Evolutionary conservation across 2,113 vertebrate genomes (phyloP), one percentile per base, ranked within the genome.

Genomic region (Otus sunia): DNA sequence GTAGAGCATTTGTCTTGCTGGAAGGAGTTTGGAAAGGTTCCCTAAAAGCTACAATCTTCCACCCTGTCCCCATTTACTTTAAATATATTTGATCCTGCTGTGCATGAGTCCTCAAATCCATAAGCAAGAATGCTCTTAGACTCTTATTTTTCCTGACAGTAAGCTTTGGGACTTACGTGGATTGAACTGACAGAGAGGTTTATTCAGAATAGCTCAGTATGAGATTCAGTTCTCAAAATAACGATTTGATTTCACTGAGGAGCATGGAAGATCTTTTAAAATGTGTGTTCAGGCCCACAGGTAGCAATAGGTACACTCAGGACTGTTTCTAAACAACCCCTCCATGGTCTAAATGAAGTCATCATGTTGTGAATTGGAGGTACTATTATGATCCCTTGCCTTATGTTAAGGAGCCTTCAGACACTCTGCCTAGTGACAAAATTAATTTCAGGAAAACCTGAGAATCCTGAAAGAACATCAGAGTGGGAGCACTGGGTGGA

Each of bases 221-320:
- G 58, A 87, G 71, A 64, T 66, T 90, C 55, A 34, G 32, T 72
- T 88, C 41, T 84, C 58, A 87, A 88, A 95, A 86, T 86, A 97
- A 89, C 72, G 32, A 89, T 91, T 96, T 91, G 88, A 83, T 93
- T 95, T 93, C 50, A 55, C 52, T n/a, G 43, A 63, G 29, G n/a
- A 47, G 21, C 43, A 60, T 15, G 39, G 79, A 66, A 91, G 55
- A n/a, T 36, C 19, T 94, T 95, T 83, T 83, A 68, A 94, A 87
- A 77, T 29, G 22, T 84, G 19, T 59, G 52, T 83, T 82, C 71
- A 93, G 55, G 21, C 32, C 84, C 69, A 75, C 25, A 75, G 60
- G 66, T 83, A 91, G 50, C 63, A 89, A 52, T 81, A 84, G 59
- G 89, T 45, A n/a, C 21, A 91, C 36, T 69, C 59, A 75, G 47